Evolutionary conservation across 2,797 vertebrate genomes (phyloP).

Genomic region (Tiaroga cobitis): DNA sequence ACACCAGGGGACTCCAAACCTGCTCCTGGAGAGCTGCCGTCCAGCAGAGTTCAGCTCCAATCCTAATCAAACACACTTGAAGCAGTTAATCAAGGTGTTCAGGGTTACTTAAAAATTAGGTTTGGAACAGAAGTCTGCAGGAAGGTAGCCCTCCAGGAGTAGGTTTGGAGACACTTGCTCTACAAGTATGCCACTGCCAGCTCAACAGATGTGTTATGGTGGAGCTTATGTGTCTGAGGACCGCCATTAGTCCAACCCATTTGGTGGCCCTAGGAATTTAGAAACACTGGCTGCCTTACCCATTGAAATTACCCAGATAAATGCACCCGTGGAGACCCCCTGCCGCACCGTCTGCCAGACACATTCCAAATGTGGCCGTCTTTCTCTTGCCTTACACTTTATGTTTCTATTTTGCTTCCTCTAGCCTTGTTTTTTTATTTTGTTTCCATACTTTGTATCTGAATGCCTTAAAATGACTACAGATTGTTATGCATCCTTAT

Average conservation of each 20-base stretch:
- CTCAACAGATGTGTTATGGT: slow-evolving; percentile 32
- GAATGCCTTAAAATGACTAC: not conserved
- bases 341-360: slow-evolving; percentile 35
- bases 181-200: not conserved
- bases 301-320: slow-evolving; percentile 56
- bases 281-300: slow-evolving; percentile 38
- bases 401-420: slow-evolving; percentile 9
- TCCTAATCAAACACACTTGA: not conserved
- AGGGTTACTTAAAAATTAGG: not conserved
- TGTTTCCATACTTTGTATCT: not conserved
- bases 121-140: not conserved
- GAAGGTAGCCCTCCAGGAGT: not conserved
- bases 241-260: slow-evolving; percentile 44
- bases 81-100: not conserved
- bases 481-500: not conserved
- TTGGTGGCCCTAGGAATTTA: slow-evolving; percentile 44
- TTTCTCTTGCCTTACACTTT: not conserved
- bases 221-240: slow-evolving; percentile 41
- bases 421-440: not conserved
- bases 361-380: slow-evolving; percentile 25
- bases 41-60: not conserved
- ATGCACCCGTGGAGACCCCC: slow-evolving; percentile 41
- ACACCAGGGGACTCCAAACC: not conserved
- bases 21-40: not conserved
- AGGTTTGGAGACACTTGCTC: not conserved